Evolutionary conservation across 2,113 vertebrate species (phyloP), one percentile per base, ranked within the genome.

Genomic region (Raja brachyura): DNA sequence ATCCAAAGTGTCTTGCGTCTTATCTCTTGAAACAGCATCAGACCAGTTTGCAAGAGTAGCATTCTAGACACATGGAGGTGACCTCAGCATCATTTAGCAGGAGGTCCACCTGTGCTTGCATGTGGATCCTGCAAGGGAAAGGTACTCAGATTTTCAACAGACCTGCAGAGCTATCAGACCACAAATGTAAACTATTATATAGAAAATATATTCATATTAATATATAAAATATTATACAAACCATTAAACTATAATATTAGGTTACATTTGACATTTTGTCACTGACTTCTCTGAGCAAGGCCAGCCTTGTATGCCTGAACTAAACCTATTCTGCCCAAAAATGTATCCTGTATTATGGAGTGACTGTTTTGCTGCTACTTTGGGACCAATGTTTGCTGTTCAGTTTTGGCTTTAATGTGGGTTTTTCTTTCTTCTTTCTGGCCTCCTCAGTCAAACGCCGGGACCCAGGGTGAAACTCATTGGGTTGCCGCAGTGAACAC

Each of bases 401-500:
- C 31, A n/a, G 94, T 20, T 95, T 56, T 85, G 11, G 7, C 83
- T 96, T 95, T 79, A 94, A 94, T 94, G 94, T 61, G 13, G 74
- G 75, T 56, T 78, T 93, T 56, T 93, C 20, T 7, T 54, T 93
- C 31, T 48, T 77, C 66, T 93, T 95, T 96, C 95, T 95, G 94
- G 94, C 95, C 96, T 96, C 93, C 63, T 94, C 90, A 95, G 94
- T 95, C 95, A 95, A 73, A 73, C 95, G 92, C 94, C 94, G 94
- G 96, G 94, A 95, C 96, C 95, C 94, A 95, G 96, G 94, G 95
- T 95, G 95, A 95, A 95, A 94, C 94, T 90, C 93, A 95, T 94
- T 96, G 95, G 96, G 95, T 95, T 95, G 95, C 95, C 96, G 94
- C 95, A 95, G 78, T 94, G 95, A 94, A 95, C 96, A 96, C 96